Evolutionary conservation across 1,140 invertebrate species (phyloP).

Genomic region (Tetramorium simillimum): DNA sequence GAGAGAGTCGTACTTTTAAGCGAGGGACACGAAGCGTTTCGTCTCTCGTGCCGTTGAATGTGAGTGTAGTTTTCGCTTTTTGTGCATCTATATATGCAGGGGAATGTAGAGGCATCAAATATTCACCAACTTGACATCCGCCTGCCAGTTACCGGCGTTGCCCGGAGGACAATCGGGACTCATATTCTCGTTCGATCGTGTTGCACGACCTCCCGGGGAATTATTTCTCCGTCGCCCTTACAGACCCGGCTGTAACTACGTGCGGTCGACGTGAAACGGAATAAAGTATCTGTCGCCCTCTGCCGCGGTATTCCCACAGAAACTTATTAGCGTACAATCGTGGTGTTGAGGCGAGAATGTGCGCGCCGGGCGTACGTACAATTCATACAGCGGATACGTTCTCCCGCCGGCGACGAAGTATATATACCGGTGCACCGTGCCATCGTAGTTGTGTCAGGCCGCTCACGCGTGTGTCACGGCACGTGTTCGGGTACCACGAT

Average conservation of each 20-base stretch:
- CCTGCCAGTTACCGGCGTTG: constrained; percentile 30
- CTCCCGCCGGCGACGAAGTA: neutral
- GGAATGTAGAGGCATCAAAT: constrained; percentile 37
- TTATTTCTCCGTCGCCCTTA: constrained; percentile 27
- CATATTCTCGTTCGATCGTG: neutral
- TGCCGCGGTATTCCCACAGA: constrained; percentile 73
- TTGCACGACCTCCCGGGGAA: constrained; percentile 53
- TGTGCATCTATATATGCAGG: neutral
- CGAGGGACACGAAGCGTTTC: neutral
- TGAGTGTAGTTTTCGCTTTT: neutral
- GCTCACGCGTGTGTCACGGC: neutral
- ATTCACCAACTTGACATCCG: constrained; percentile 61
- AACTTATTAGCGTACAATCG: constrained; percentile 78
- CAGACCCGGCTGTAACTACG: constrained; percentile 21
- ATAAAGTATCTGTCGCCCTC: constrained; percentile 70
- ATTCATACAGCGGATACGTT: constrained; percentile 49
- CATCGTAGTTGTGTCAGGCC: neutral
- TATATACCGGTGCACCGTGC: neutral
- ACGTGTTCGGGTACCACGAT: constrained; percentile 10
- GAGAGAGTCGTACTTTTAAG: neutral
- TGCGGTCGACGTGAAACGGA: constrained; percentile 72
- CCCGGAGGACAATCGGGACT: constrained; percentile 50
- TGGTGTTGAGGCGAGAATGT: constrained; percentile 19
- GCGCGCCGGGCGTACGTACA: constrained; percentile 42
- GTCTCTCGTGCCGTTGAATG: neutral